A percentile compares a stretch with the other conserved stretches of the same genome.
Conservation (phyloP, 2,113 vertebrate species). For the Gambusia holbrooki region DNA sequence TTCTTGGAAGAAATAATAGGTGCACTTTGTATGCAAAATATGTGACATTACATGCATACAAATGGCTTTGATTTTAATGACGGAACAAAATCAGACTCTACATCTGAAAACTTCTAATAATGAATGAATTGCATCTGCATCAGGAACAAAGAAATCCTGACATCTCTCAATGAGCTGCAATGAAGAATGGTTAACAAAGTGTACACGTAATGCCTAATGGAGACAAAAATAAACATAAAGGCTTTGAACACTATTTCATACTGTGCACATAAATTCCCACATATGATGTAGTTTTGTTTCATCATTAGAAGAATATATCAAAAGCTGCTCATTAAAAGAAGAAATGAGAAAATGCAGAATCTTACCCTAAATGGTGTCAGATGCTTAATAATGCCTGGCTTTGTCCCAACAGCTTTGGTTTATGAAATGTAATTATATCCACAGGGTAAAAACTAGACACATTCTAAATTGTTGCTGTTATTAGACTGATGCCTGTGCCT, state of each 20-base stretch:
- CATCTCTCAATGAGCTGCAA: too few relatives aligned
- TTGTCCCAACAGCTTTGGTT: constrained; percentile 10
- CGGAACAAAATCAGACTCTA: neutral
- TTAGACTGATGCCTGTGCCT: neutral
- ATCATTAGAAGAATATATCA: neutral
- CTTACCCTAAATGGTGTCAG: neutral
- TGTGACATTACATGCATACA: neutral
- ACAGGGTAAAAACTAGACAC: neutral
- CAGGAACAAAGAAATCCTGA: too few relatives aligned
- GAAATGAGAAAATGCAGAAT: neutral
- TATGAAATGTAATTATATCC: constrained; percentile 17
- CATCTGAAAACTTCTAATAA: neutral
- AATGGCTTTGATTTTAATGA: neutral
- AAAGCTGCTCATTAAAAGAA: neutral
- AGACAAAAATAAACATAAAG: neutral
- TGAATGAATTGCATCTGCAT: too few relatives aligned
- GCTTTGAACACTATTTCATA: neutral
- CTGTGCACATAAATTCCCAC: neutral
- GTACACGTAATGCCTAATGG: too few relatives aligned
- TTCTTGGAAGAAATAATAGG: neutral
- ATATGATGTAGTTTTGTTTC: neutral
- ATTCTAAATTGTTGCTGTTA: constrained; percentile 15
- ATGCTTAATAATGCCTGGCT: constrained; percentile 14
- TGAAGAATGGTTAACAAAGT: too few relatives aligned
- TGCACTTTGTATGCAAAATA: neutral